Base-by-base conservation (phyloP, 2,113 vertebrate species). In the Axis porcinus region DNA sequence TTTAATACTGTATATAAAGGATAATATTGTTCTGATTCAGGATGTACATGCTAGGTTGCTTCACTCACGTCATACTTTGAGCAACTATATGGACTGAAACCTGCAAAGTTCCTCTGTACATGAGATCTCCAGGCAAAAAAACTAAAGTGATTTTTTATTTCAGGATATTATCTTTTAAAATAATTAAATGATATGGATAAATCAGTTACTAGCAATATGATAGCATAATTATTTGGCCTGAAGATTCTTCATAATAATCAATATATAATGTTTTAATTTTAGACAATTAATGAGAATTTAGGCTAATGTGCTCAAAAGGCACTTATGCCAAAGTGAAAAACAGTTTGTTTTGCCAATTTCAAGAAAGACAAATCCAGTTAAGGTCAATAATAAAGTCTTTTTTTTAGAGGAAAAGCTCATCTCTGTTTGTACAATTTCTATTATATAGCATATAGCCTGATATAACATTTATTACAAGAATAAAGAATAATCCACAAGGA, bases 311-410 rank as follows among this genome's bases (percentile, higher is more conserved):
- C 30, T 97, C 95, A 98, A 98, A 98, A 79, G 86, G 96, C 96
- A 98, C 64, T 85, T 88, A 64, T 96, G 95, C 54, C 90, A 95
- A 98, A 33, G 0, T 36, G 89, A 97, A 97, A 88, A 98, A 97
- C 92, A 86, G 97, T 94, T 98, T 97, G 87, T 97, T 98, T 96
- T 94, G 36, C 67, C 55, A 98, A 96, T 96, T 97, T n/a, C 90
- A 97, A 94, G 90, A 96, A 93, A 96, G 27, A 76, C 94, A 93
- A 96, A 62, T 36, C 30, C 13, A 7, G 55, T 70, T 82, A 21
- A 70, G 27, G 33, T 21, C 10, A 28, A 86, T 62, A 90, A 95
- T 43, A 93, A 85, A 94, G 83, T 81, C 1, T 2, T 27, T 50
- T 60, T 60, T 92, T 86, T 91, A 91, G 27, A 85, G 47, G 36